Conservation (phyloP, 2,797 vertebrate genomes). For the Falco berigora region DNA sequence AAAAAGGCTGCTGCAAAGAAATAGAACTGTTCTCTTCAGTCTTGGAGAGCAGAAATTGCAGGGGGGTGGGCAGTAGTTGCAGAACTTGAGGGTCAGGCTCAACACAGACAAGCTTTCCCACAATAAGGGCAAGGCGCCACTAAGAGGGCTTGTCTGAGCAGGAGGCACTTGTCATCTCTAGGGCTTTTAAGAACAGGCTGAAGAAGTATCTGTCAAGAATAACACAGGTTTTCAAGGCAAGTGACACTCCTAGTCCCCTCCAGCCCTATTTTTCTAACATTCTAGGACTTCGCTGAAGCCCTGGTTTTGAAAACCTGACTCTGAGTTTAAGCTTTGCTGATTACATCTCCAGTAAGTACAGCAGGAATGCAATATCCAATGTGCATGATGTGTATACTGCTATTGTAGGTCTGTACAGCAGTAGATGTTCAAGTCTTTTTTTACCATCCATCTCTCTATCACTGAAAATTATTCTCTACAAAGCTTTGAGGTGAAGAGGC, state of each 20-base stretch:
- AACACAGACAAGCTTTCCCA: not conserved
- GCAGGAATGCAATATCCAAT: not conserved
- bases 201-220: not conserved
- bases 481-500: slow-evolving; percentile 17
- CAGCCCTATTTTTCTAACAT: not conserved
- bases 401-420: not conserved
- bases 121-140: not conserved
- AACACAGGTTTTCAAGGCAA: not conserved
- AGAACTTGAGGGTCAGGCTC: not conserved
- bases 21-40: not conserved
- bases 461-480: slow-evolving; percentile 24
- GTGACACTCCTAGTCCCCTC: not conserved
- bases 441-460: not conserved
- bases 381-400: not conserved
- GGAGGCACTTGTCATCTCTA: not conserved
- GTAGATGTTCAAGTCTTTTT: not conserved
- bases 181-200: no score
- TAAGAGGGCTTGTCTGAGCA: not conserved
- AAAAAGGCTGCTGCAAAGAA: not conserved
- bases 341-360: not conserved
- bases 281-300: not conserved
- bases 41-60: not conserved
- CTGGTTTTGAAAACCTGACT: not conserved
- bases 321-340: not conserved
- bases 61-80: not conserved